A percentile compares a stretch with the other conserved stretches of the same genome.
These are phyloP conservation scores for Ondatra zibethicus DNA, from an alignment of 2,113 vertebrate species.

Conservation along the genomic window DNA sequence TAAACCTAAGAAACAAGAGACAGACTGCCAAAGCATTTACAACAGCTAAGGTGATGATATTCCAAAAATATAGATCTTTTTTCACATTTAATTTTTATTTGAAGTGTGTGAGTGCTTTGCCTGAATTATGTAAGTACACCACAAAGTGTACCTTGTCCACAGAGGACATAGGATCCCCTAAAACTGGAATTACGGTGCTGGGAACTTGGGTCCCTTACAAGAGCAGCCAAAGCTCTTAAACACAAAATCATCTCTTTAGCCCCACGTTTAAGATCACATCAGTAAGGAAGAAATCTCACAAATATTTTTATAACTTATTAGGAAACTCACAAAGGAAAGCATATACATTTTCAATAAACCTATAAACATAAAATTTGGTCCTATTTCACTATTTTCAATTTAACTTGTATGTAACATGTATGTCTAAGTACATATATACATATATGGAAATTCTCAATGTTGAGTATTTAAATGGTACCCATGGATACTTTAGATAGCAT, in stretches of 20 bases:
- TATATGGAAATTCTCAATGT: neutral
- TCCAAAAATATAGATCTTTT: slow-evolving; percentile 1
- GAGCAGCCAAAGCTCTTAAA: neutral
- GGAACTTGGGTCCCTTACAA: neutral
- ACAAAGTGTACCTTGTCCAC: neutral
- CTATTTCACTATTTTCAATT: slow-evolving; percentile 29
- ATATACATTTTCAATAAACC: slow-evolving; percentile 18
- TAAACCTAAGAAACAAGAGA: neutral
- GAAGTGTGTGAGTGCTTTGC: neutral
- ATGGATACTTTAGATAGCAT: neutral
- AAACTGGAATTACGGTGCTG: neutral
- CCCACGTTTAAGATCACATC: neutral
- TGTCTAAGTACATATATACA: neutral
- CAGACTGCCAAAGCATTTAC: slow-evolving; percentile 4
- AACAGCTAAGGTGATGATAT: neutral
- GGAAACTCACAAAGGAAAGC: neutral
- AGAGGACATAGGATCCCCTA: neutral
- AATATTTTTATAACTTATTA: neutral
- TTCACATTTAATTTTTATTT: neutral
- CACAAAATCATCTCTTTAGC: neutral
- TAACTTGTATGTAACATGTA: neutral
- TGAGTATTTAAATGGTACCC: neutral
- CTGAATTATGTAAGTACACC: too few relatives aligned
- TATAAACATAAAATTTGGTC: neutral
- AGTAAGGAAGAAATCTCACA: neutral